These are phyloP conservation scores for Calosoma granatense DNA, from an alignment of 1,140 invertebrate genomes.

Conservation along the genomic window DNA sequence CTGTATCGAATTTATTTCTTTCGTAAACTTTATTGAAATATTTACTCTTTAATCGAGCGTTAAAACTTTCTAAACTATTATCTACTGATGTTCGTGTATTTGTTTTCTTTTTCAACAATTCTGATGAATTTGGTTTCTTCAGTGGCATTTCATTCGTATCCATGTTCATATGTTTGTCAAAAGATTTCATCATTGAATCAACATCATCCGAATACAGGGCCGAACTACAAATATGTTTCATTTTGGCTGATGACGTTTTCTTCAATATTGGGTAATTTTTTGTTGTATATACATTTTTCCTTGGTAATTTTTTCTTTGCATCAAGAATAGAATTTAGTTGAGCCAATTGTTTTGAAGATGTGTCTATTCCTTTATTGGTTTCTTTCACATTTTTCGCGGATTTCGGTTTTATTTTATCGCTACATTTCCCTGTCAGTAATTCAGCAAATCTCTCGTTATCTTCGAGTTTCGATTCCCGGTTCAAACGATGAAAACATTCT, in stretches of 20 bases:
- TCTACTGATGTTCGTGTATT: not conserved
- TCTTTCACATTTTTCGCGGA: not conserved
- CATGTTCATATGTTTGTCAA: not conserved
- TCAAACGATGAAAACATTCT: not conserved
- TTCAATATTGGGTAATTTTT: not conserved
- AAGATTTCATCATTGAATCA: not conserved
- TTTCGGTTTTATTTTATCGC: not conserved
- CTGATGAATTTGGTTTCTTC: not conserved
- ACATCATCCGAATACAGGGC: not conserved
- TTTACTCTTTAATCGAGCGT: not conserved
- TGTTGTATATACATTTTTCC: not conserved
- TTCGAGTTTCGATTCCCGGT: not conserved
- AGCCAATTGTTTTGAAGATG: not conserved
- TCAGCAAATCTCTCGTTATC: not conserved
- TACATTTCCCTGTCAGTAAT: not conserved
- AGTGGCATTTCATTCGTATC: not conserved
- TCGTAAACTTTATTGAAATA: not conserved
- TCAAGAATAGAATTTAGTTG: not conserved
- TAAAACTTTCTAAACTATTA: not conserved
- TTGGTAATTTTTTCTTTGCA: not conserved
- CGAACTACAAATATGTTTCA: not conserved
- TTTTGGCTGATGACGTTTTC: too few species aligned
- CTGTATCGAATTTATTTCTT: not conserved
- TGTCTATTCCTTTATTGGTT: not conserved
- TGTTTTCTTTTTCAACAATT: not conserved